phyloP scores from a whole-genome alignment of 1,140 invertebrate genomes.

The Paracyclopina nana region DNA sequence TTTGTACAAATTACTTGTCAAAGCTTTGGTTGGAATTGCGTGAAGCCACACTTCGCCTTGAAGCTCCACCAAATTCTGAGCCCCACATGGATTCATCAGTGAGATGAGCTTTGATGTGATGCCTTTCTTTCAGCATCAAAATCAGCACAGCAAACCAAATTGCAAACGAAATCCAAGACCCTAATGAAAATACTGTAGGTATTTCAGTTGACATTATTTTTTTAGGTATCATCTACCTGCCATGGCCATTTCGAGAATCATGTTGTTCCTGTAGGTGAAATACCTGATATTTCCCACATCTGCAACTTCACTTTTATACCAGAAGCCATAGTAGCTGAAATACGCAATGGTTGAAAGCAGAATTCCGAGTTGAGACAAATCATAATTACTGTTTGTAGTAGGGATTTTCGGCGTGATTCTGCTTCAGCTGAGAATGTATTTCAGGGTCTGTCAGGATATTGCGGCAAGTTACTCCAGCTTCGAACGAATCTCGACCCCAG shows the following conservation, averaged over 20 bases:
- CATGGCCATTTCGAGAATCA: neutral
- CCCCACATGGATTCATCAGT: neutral
- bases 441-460: neutral
- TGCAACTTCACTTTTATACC: neutral
- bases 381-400: too few species aligned
- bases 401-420: neutral
- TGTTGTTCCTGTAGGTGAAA: neutral
- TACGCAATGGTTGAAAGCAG: too few species aligned
- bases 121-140: neutral
- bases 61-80: neutral
- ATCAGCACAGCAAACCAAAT: neutral
- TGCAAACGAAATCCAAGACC: neutral
- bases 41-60: too few species aligned
- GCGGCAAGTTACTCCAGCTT: neutral
- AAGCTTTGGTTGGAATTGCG: too few species aligned
- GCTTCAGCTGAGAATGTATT: neutral
- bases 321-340: neutral
- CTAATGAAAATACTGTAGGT: neutral
- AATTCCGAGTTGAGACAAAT: too few species aligned
- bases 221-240: neutral
- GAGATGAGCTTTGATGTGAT: neutral
- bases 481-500: neutral
- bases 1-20: too few species aligned
- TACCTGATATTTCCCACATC: neutral
- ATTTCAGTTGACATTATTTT: neutral